Evolutionary conservation across 1,140 invertebrate species (phyloP).

Genomic region (Plectus sambesii): DNA sequence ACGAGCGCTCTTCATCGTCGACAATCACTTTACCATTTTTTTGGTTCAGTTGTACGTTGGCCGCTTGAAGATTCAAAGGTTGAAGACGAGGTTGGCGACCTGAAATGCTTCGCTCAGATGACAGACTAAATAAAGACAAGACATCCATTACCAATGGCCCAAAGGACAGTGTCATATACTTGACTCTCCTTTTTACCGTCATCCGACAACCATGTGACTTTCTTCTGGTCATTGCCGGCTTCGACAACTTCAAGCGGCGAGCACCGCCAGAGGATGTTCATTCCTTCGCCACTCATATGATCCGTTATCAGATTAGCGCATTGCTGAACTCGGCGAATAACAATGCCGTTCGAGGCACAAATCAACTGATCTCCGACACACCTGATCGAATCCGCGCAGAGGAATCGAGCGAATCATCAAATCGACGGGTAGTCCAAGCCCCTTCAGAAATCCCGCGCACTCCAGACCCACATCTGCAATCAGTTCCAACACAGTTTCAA

Average conservation of each 20-base stretch:
- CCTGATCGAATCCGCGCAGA: neutral
- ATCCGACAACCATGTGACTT: conserved; percentile 40
- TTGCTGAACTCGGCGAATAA: no score
- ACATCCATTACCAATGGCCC: conserved; percentile 57
- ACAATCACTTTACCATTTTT: conserved; percentile 53
- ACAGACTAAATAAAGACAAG: conserved; percentile 54
- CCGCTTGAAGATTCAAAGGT: no score
- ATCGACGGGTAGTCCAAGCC: neutral
- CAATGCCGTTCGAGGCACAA: no score
- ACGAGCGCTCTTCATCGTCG: conserved; percentile 62
- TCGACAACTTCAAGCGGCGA: conserved; percentile 53
- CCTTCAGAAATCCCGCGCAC: neutral
- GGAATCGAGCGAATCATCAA: conserved; percentile 2
- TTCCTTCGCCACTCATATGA: conserved; percentile 70
- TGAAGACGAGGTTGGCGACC: no score
- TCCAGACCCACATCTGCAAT: neutral
- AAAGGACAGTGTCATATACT: conserved; percentile 50
- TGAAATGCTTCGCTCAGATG: conserved; percentile 26
- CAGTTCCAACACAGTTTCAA: neutral
- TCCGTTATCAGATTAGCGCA: conserved; percentile 72
- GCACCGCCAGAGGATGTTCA: conserved; percentile 69
- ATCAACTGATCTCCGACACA: no score
- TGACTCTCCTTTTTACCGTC: conserved; percentile 45
- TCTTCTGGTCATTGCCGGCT: conserved; percentile 39
- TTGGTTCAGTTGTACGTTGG: no score